phyloP scores from a whole-genome alignment of 1,140 invertebrate species.

The Stegodyphus dumicola region DNA sequence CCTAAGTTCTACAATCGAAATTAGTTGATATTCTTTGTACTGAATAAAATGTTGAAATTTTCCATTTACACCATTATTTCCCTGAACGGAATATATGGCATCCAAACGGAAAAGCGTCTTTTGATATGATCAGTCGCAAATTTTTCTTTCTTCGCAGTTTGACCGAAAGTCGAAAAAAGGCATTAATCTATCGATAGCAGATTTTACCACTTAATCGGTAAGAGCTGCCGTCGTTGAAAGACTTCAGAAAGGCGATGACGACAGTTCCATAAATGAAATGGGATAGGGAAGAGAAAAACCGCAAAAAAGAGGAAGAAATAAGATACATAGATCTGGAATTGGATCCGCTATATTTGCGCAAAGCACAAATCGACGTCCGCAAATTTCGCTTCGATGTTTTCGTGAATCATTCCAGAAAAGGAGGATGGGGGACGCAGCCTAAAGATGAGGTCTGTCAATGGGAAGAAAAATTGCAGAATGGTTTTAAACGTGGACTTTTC shows the following conservation, averaged over 20 bases:
- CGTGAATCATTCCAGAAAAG: constrained; percentile 32
- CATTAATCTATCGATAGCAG: constrained; percentile 53
- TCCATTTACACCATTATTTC: constrained; percentile 24
- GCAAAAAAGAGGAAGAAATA: constrained; percentile 29
- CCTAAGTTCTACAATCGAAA: too few species aligned
- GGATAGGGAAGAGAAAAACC: neutral
- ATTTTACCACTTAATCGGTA: constrained; percentile 54
- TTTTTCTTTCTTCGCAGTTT: constrained; percentile 42
- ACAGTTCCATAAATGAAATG: constrained; percentile 47
- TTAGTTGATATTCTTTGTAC: too few species aligned
- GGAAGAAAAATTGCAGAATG: constrained; percentile 52
- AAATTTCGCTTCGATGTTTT: constrained; percentile 49
- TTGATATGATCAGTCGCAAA: constrained; percentile 43
- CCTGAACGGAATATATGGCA: neutral
- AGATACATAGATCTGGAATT: constrained; percentile 54
- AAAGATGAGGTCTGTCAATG: constrained; percentile 50
- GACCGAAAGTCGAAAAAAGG: constrained; percentile 57
- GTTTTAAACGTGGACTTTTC: constrained; percentile 39
- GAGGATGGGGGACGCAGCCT: neutral
- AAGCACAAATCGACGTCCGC: constrained; percentile 57
- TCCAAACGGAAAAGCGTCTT: constrained; percentile 25
- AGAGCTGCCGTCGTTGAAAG: constrained; percentile 16
- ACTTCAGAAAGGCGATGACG: neutral
- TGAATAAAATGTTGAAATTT: neutral
- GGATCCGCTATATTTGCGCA: constrained; percentile 47